These are phyloP conservation scores for Trachymyrmex cornetzi DNA, from an alignment of 1,140 invertebrate species.

Conservation along the genomic window DNA sequence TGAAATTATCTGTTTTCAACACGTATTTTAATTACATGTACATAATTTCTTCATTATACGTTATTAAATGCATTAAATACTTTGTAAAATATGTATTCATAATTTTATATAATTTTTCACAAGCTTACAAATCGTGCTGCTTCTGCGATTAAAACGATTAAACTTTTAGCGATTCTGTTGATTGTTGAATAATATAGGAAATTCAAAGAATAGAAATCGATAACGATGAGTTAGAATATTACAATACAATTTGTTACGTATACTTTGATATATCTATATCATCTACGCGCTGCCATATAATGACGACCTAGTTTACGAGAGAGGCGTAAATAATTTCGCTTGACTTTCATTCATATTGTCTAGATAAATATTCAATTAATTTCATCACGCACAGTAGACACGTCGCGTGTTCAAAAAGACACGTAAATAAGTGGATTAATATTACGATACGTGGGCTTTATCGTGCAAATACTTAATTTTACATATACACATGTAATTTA, in stretches of 20 bases:
- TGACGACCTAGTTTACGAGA: conserved; percentile 19
- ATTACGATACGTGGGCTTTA: not conserved
- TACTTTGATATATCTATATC: not conserved
- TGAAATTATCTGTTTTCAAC: conserved; percentile 13
- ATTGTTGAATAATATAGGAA: not conserved
- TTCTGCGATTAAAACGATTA: not conserved
- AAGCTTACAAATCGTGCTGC: not conserved
- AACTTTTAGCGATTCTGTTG: not conserved
- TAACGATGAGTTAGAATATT: not conserved
- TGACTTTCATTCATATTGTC: conserved; percentile 32
- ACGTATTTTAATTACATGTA: not conserved
- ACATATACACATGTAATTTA: not conserved
- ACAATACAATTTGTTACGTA: conserved; percentile 17
- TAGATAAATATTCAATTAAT: conserved; percentile 54
- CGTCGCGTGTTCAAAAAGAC: conserved; percentile 26
- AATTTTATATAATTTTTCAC: not conserved
- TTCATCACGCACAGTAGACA: not conserved
- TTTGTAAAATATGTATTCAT: not conserved
- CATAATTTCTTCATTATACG: not conserved
- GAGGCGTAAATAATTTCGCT: conserved; percentile 33
- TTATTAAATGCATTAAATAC: not conserved
- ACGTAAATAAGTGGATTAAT: conserved; percentile 37
- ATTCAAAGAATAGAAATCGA: conserved; percentile 9
- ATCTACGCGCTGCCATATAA: not conserved
- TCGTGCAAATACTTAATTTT: not conserved